Conservation (phyloP, 2,797 vertebrate species). For the Clangula hyemalis region DNA sequence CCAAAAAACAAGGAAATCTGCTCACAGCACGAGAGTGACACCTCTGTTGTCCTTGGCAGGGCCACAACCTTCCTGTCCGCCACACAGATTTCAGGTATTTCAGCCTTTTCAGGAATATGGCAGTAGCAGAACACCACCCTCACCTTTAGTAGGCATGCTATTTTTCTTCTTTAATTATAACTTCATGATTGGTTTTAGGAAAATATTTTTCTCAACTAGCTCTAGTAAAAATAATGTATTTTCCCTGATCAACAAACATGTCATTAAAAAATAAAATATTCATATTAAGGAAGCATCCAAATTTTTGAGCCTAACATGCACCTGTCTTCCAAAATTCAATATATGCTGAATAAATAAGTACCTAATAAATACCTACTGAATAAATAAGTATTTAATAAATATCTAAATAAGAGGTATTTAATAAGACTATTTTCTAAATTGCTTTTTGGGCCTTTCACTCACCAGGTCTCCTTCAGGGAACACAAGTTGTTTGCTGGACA, state of each 20-base stretch:
- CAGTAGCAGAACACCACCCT: not conserved
- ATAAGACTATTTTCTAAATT: not conserved
- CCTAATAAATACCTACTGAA: no score
- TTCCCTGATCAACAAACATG: not conserved
- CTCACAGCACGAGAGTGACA: not conserved
- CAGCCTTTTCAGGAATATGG: not conserved
- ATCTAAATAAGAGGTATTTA: not conserved
- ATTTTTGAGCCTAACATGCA: not conserved
- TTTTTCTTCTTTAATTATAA: not conserved
- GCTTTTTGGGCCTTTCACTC: not conserved
- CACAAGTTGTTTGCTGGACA: not conserved
- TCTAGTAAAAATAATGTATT: not conserved
- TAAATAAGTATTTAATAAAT: no score
- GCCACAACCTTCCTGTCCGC: not conserved
- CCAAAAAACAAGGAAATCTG: not conserved
- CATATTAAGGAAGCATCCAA: not conserved
- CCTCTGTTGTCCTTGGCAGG: not conserved
- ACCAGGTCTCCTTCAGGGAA: not conserved
- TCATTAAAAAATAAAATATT: slow-evolving; percentile 9
- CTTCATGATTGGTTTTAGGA: not conserved
- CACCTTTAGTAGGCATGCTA: not conserved
- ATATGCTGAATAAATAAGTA: no score
- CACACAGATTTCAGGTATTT: not conserved
- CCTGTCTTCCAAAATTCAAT: not conserved
- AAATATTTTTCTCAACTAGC: not conserved